A percentile compares a stretch with the other conserved stretches of the same genome.
phyloP scores from a whole-genome alignment of 35 echinoderm and acorn worm genomes.

The Anneissia japonica region DNA sequence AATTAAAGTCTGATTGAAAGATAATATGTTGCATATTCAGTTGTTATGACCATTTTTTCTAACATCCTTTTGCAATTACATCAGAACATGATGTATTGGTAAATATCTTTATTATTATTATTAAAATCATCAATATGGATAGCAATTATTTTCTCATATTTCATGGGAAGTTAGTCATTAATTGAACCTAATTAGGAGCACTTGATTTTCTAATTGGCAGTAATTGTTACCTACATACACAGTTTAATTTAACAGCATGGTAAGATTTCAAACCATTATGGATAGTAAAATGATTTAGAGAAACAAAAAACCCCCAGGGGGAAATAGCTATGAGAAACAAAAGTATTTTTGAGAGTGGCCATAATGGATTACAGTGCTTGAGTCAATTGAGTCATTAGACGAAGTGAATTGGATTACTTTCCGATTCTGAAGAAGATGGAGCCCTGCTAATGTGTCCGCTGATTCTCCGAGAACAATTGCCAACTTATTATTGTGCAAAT shows the following conservation, averaged over 20 bases:
- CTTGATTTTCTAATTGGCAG: neutral
- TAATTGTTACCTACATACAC: neutral
- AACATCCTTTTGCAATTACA: too few relatives aligned
- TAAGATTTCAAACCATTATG: neutral
- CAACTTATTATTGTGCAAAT: neutral
- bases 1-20: too few relatives aligned
- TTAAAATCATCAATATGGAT: too few relatives aligned
- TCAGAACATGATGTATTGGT: too few relatives aligned
- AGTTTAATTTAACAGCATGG: neutral
- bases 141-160: too few relatives aligned
- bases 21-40: too few relatives aligned
- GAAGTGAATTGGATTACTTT: neutral
- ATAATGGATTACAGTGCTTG: conserved; percentile 1
- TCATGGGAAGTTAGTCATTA: too few relatives aligned
- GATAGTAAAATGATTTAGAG: too few relatives aligned
- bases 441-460: neutral
- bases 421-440: neutral
- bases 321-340: neutral
- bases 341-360: neutral
- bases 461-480: neutral
- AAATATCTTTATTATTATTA: too few relatives aligned
- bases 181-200: too few relatives aligned
- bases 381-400: conserved; percentile 1
- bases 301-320: too few relatives aligned
- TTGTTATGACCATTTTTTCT: too few relatives aligned